Conservation (phyloP, 2,113 vertebrate genomes). For the Lutjanus erythropterus region DNA sequence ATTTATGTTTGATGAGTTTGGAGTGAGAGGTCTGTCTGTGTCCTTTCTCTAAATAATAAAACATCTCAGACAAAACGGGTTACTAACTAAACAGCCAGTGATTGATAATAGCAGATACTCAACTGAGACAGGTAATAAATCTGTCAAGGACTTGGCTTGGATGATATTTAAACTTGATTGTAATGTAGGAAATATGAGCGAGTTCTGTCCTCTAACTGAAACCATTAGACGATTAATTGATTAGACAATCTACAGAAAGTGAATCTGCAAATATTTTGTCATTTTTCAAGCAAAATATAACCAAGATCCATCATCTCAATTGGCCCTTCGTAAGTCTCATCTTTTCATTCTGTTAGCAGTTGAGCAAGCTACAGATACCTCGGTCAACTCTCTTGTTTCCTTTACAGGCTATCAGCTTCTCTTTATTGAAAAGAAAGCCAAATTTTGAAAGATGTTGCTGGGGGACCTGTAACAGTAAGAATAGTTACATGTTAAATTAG, state of each 20-base stretch:
- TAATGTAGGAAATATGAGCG: not conserved
- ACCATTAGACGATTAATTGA: not conserved
- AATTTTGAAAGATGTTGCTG: too few species aligned
- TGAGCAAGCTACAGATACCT: too few species aligned
- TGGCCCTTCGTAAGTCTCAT: too few species aligned
- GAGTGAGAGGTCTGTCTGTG: not conserved
- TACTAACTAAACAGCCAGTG: not conserved
- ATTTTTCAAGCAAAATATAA: not conserved
- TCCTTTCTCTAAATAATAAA: constrained; percentile 28
- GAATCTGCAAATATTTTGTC: not conserved
- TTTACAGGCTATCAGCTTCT: too few species aligned
- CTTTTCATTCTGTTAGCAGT: too few species aligned
- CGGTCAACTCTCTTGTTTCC: too few species aligned
- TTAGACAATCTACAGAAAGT: not conserved
- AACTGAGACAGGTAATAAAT: not conserved
- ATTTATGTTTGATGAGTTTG: constrained; percentile 46
- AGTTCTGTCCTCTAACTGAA: not conserved
- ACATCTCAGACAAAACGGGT: not conserved
- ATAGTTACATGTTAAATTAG: too few species aligned
- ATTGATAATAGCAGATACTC: not conserved
- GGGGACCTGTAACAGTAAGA: too few species aligned
- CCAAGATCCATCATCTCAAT: not conserved
- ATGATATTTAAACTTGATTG: not conserved
- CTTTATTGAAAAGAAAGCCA: too few species aligned
- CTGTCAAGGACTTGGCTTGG: not conserved